A percentile compares a stretch with the other conserved stretches of the same genome.
Conservation (phyloP, 2,888 invertebrate genomes). For the Hyposoter didymator region DNA sequence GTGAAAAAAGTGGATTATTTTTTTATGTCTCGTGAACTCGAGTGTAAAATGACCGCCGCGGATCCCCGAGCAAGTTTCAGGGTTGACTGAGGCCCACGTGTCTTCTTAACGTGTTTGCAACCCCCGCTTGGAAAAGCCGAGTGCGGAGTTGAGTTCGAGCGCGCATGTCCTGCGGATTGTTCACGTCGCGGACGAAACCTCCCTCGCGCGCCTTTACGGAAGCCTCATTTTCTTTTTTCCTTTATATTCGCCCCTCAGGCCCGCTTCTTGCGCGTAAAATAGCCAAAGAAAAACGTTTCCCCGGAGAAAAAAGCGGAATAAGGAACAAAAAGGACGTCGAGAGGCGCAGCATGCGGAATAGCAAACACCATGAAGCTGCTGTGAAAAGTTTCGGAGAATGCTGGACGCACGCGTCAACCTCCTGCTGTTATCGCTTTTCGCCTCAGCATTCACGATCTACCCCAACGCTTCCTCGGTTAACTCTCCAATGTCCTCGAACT, state of each 20-base stretch:
- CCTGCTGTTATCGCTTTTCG: conserved; percentile 19
- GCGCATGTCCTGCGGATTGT: conserved; percentile 78
- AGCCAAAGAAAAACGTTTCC: conserved; percentile 15
- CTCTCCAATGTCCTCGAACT: conserved; percentile 31
- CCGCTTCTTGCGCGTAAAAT: conserved; percentile 26
- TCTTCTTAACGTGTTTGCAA: conserved; percentile 75
- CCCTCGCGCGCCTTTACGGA: conserved; percentile 47
- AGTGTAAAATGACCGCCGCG: conserved; percentile 29
- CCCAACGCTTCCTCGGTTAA: conserved; percentile 52
- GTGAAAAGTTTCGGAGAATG: not conserved
- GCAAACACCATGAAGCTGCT: not conserved
- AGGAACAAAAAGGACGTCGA: not conserved
- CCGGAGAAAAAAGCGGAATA: not conserved
- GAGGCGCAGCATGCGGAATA: conserved; percentile 15
- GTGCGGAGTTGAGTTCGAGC: not conserved
- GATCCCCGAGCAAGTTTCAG: conserved; percentile 77
- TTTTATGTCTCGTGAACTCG: conserved; percentile 4
- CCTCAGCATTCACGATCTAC: conserved; percentile 51
- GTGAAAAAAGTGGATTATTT: not conserved
- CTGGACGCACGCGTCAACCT: conserved; percentile 27
- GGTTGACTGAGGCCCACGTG: conserved; percentile 81
- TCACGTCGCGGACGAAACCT: conserved; percentile 44
- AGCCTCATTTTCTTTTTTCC: not conserved
- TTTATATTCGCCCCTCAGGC: not conserved
- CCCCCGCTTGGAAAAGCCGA: conserved; percentile 69